Evolutionary conservation across 2,888 invertebrate genomes (phyloP).

Genomic region (Stenoptilia bipunctidactyla): DNA sequence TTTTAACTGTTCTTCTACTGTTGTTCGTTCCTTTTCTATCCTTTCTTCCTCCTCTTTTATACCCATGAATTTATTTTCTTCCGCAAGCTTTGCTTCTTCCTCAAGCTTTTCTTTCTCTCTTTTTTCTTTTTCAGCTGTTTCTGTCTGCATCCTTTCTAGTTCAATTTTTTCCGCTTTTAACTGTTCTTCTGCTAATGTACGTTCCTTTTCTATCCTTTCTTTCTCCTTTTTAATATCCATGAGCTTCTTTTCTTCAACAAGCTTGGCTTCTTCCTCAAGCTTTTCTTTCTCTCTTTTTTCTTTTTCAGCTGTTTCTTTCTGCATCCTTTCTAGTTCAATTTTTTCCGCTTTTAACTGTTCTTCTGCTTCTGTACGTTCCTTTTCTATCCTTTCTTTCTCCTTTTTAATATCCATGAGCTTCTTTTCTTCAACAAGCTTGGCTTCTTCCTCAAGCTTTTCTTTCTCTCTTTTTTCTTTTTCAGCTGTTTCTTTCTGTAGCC

Average conservation of each 20-base stretch:
- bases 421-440: not conserved
- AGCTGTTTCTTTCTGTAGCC: too few species aligned
- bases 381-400: too few species aligned
- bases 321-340: too few species aligned
- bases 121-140: not conserved
- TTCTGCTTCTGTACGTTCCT: too few species aligned
- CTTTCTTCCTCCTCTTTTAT: not conserved
- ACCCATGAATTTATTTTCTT: not conserved
- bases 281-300: conserved; percentile 1
- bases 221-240: not conserved
- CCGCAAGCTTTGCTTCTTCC: not conserved
- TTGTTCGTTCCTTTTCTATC: too few species aligned
- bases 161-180: not conserved
- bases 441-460: not conserved
- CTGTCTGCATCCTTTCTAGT: not conserved
- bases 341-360: not conserved
- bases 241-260: conserved; percentile 9
- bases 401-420: not conserved
- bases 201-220: not conserved
- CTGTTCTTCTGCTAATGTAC: not conserved
- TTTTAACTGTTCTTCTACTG: too few species aligned
- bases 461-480: not conserved
- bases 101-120: not conserved
- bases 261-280: not conserved
- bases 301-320: too few species aligned